A percentile compares a stretch with the other conserved stretches of the same genome.
Conservation (phyloP, 2,113 vertebrate species). For the Bubo bubo region DNA sequence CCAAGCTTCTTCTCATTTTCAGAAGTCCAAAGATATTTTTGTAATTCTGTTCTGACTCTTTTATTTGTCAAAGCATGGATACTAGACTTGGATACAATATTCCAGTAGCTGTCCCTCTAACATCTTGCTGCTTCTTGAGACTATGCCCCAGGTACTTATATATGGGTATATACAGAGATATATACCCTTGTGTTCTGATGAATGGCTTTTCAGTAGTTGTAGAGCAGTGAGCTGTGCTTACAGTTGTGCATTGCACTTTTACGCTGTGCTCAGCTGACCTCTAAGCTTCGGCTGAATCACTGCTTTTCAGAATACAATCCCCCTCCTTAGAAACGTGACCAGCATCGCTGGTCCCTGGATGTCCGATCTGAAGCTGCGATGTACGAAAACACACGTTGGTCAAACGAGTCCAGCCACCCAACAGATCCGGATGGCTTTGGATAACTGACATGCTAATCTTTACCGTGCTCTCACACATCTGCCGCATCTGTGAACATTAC, state of each 20-base stretch:
- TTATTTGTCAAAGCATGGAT: not conserved
- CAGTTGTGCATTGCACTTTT: not conserved
- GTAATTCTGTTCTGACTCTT: not conserved
- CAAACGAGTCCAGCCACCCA: not conserved
- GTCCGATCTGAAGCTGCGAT: not conserved
- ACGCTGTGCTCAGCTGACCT: not conserved
- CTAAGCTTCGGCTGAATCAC: not conserved
- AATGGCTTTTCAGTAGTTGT: not conserved
- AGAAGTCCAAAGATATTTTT: not conserved
- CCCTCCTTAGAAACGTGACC: not conserved
- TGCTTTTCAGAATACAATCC: not conserved
- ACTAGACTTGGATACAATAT: not conserved
- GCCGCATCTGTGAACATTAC: not conserved
- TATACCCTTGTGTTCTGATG: not conserved
- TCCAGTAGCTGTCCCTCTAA: not conserved
- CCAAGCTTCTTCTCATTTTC: not conserved
- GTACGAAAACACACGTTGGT: not conserved
- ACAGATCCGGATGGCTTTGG: not conserved
- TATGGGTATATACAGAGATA: not conserved
- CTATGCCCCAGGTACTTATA: not conserved
- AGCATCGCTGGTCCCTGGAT: not conserved
- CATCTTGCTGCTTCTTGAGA: not conserved
- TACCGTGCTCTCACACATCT: not conserved
- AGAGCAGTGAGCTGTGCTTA: not conserved
- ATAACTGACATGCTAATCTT: not conserved